Evolutionary conservation across 2,113 vertebrate genomes (phyloP), one percentile per base, ranked within the genome.

Genomic region (Festucalex cinctus): DNA sequence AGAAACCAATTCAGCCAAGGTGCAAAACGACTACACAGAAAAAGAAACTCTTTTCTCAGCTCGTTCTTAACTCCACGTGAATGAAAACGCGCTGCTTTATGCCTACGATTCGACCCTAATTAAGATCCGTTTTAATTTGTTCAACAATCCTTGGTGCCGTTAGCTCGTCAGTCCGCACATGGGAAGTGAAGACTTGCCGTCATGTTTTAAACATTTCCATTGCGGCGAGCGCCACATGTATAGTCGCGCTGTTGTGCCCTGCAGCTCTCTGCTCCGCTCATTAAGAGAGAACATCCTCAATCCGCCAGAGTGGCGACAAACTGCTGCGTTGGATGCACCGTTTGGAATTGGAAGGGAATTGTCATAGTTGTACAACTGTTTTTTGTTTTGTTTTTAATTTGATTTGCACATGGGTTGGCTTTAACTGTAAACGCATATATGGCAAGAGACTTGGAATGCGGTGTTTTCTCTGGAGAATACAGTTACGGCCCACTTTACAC

Each of bases 401-500:
- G 71, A 73, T 64, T 54, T 60, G 69, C 53, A n/a, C 24, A 24
- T 39, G 51, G 68, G 70, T 72, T 68, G 80, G 82, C 82, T 80
- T 85, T 73, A 24, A 65, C 59, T 51, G 56, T 26, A 72, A 76
- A 57, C 66, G 68, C 73, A 76, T 36, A 76, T 36, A 65, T 53
- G 73, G 54, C 58, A 81, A 58, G 39, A 81, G 66, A 80, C 78
- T 70, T 22, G 36, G 49, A 37, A 32, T 79, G 73, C 65, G 74
- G 5, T 17, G 66, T 86, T 69, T 70, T 73, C 74, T 80, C 63
- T 39, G 22, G 79, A 73, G 77, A 85, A 77, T n/a, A 43, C 58
- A 75, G 85, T 89, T 83, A 82, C 35, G 9, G 46, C 81, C 68
- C 75, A 78, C 85, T 90, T 85, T 86, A 83, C 88, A 80, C 69